Evolutionary conservation across 2,797 vertebrate genomes (phyloP).

Genomic region (Sebastolobus altivelis): DNA sequence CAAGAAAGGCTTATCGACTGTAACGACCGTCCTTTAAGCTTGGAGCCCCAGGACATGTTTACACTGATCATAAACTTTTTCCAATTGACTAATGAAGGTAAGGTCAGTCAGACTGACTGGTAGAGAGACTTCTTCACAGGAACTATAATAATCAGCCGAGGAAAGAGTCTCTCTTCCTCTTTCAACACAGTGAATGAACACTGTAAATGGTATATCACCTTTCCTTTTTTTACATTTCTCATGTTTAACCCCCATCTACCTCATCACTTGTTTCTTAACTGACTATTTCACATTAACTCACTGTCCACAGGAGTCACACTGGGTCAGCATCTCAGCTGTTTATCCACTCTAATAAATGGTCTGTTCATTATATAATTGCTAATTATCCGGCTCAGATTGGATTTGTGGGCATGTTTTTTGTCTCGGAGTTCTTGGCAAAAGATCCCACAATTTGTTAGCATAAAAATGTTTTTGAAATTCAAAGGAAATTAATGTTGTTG

Average conservation of each 20-base stretch:
- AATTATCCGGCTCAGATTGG: conserved; percentile 23
- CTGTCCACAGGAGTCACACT: conserved; percentile 17
- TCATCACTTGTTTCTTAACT: conserved; percentile 69
- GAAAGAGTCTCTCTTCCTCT: conserved; percentile 38
- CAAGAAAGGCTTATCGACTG: conserved; percentile 71
- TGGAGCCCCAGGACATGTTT: conserved; percentile 63
- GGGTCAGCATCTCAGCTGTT: conserved; percentile 36
- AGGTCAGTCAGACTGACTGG: conserved; percentile 51
- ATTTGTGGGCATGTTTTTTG: conserved; percentile 11
- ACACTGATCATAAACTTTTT: conserved; percentile 58
- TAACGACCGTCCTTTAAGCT: conserved; percentile 72
- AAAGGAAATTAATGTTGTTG: conserved; percentile 18
- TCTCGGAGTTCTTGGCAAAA: conserved; percentile 7
- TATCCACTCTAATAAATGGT: conserved; percentile 45
- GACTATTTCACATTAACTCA: conserved; percentile 37
- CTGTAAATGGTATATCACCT: conserved; percentile 54
- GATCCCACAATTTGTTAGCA: conserved; percentile 2
- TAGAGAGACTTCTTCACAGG: conserved; percentile 36
- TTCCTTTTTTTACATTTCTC: conserved; percentile 52
- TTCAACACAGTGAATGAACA: conserved; percentile 32
- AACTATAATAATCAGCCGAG: conserved; percentile 25
- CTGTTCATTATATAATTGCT: conserved; percentile 31
- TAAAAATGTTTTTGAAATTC: conserved; percentile 31
- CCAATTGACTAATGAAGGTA: conserved; percentile 63
- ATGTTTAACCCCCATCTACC: conserved; percentile 77